Evolutionary conservation across 2,888 invertebrate species (phyloP), one percentile per base, ranked within the genome.

Genomic region (Autographa pulchrina): DNA sequence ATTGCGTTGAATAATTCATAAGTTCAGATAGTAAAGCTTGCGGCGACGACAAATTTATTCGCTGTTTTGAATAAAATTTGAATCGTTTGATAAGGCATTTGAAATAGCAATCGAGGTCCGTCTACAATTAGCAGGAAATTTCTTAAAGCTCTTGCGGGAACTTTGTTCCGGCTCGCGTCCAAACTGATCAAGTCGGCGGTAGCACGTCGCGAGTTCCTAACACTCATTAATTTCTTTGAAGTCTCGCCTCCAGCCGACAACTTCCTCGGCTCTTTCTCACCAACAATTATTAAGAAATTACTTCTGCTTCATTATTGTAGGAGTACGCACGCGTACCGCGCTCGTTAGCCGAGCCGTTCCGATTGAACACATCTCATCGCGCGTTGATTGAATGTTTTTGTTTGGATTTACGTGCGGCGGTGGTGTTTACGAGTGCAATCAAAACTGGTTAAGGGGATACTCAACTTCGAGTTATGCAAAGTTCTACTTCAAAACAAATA

Each of bases 221-320:
- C 94, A 93, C 93, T 95, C 95, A 94, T 95, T 95, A 95, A 95
- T 95, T 94, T 94, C 94, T 94, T 93, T 93, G 93, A 93, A 94
- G 92, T 92, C 92, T 90, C 91, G 89, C 89, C 91, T 86, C 86
- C 86, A 85, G 87, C 89, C 92, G 88, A 90, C 91, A 93, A 93
- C 91, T 94, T 93, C 87, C 85, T 88, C 84, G 88, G 88, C 90
- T 91, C 91, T 91, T 91, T 89, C 91, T 91, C 85, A 85, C 90
- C 89, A 92, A 92, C 92, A 93, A 94, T 95, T 94, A 94, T 93
- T 90, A 92, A 93, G 91, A 89, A 92, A 93, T 93, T 92, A 92
- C 91, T 92, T 90, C 89, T 89, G 90, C 88, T 90, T 90, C 91
- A 90, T 92, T 93, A 92, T 92, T 91, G 90, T 85, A 86, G 85